A percentile compares a stretch with the other conserved stretches of the same genome.
These are phyloP conservation scores for Drosophila watanabei DNA, from an alignment of 1,140 invertebrate genomes.

Conservation along the genomic window DNA sequence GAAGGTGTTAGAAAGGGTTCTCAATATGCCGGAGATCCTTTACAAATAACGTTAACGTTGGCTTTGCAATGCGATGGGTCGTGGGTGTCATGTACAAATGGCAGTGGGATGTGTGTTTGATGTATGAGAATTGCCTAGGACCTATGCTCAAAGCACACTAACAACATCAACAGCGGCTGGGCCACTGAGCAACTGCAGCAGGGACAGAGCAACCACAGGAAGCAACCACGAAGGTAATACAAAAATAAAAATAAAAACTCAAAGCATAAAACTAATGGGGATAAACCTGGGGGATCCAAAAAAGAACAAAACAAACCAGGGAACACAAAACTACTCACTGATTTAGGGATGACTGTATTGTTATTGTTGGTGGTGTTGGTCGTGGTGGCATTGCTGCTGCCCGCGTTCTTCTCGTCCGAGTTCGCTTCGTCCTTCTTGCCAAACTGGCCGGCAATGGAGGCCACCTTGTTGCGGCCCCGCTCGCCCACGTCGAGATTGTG, in stretches of 20 bases:
- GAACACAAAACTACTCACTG: constrained; percentile 87
- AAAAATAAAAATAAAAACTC: constrained; percentile 1
- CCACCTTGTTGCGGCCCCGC: constrained; percentile 93
- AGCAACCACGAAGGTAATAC: constrained; percentile 12
- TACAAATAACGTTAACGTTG: constrained; percentile 21
- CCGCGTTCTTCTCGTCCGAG: constrained; percentile 86
- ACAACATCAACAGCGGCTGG: constrained; percentile 25
- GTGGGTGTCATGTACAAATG: constrained; percentile 36
- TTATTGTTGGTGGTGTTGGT: constrained; percentile 57
- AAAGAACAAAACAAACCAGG: constrained; percentile 17
- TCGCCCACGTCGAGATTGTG: constrained; percentile 89
- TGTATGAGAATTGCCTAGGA: constrained; percentile 30
- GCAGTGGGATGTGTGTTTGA: constrained; percentile 11
- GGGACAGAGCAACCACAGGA: constrained; percentile 32
- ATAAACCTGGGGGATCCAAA: constrained; percentile 38
- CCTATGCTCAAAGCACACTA: constrained; percentile 45
- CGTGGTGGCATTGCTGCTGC: constrained; percentile 62
- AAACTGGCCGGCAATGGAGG: constrained; percentile 93
- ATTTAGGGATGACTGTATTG: constrained; percentile 87
- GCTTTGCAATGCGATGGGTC: constrained; percentile 34
- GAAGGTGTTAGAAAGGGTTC: background rate
- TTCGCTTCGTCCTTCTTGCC: constrained; percentile 88
- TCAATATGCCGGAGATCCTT: background rate
- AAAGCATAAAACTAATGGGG: constrained; percentile 22
- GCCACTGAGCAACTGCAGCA: constrained; percentile 16